Percentiles rank a stretch among this genome's conserved stretches.
phyloP scores from a whole-genome alignment of 92 coral and sea anemone species.

The Porites evermanni region DNA sequence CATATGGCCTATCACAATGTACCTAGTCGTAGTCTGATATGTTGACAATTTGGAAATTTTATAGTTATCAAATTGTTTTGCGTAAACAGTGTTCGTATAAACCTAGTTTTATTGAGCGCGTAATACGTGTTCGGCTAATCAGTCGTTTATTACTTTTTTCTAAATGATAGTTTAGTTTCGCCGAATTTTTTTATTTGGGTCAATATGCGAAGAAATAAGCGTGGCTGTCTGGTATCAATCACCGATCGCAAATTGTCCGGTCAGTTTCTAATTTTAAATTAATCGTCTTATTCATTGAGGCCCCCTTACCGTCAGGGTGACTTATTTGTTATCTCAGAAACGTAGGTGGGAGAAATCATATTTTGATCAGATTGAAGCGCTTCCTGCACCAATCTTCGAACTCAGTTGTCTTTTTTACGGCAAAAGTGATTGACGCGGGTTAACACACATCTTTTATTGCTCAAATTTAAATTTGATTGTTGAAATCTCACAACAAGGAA shows the following conservation, averaged over 20 bases:
- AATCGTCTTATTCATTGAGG: neutral
- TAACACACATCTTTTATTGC: neutral
- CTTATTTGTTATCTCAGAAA: neutral
- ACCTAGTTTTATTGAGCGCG: neutral
- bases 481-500: too few species aligned
- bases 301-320: neutral
- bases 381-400: too few species aligned
- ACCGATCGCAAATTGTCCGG: too few species aligned
- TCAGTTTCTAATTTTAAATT: too few species aligned
- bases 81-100: neutral
- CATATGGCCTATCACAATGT: neutral
- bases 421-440: neutral
- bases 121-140: too few species aligned
- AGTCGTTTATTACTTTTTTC: too few species aligned
- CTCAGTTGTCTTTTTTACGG: neutral
- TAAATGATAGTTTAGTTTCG: neutral
- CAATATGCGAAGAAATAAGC: too few species aligned
- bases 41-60: neutral
- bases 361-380: conserved; percentile 10
- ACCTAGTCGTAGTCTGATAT: neutral
- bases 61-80: neutral
- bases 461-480: neutral
- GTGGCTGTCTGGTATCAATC: neutral
- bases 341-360: neutral
- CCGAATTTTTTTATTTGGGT: neutral